These are phyloP conservation scores for Pao palembangensis DNA, from an alignment of 2,113 vertebrate species.

Conservation along the genomic window DNA sequence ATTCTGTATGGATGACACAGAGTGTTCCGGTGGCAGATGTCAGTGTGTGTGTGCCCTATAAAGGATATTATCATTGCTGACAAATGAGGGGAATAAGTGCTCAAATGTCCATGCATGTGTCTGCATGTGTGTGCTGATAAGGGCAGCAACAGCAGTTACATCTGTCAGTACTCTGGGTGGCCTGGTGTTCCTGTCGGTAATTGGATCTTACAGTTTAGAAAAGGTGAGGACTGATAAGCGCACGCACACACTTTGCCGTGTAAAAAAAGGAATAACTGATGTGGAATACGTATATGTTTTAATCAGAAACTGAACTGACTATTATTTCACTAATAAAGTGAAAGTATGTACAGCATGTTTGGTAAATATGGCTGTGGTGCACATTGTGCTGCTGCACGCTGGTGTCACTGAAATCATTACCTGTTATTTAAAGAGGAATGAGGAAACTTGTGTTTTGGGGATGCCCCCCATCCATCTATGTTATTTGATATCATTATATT, in stretches of 20 bases:
- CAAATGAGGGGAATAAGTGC: slow-evolving; percentile 27
- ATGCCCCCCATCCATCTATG: slow-evolving; percentile 53
- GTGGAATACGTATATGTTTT: no score
- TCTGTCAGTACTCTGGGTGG: slow-evolving; percentile 74
- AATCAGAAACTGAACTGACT: no score
- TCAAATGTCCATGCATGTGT: slow-evolving; percentile 29
- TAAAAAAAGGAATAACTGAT: neutral
- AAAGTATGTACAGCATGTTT: slow-evolving; percentile 30
- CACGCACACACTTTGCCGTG: neutral
- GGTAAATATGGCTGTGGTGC: slow-evolving; percentile 10
- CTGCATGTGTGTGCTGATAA: slow-evolving; percentile 53
- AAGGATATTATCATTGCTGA: slow-evolving; percentile 13
- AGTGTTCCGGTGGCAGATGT: neutral
- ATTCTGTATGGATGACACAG: neutral
- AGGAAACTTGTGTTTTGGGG: slow-evolving; percentile 52
- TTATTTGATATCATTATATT: slow-evolving; percentile 61
- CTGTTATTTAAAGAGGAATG: slow-evolving; percentile 45
- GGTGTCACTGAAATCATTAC: slow-evolving; percentile 22
- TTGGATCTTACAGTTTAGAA: slow-evolving; percentile 74
- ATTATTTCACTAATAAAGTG: slow-evolving; percentile 16
- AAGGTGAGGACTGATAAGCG: slow-evolving; percentile 62
- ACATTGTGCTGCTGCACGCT: slow-evolving; percentile 28
- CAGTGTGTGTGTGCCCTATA: neutral
- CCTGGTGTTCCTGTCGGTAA: slow-evolving; percentile 73
- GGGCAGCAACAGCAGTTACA: slow-evolving; percentile 57